Percentiles rank a stretch among this genome's conserved stretches.
These are phyloP conservation scores for Plutella xylostella DNA, from an alignment of 2,888 invertebrate species.

Conservation along the genomic window DNA sequence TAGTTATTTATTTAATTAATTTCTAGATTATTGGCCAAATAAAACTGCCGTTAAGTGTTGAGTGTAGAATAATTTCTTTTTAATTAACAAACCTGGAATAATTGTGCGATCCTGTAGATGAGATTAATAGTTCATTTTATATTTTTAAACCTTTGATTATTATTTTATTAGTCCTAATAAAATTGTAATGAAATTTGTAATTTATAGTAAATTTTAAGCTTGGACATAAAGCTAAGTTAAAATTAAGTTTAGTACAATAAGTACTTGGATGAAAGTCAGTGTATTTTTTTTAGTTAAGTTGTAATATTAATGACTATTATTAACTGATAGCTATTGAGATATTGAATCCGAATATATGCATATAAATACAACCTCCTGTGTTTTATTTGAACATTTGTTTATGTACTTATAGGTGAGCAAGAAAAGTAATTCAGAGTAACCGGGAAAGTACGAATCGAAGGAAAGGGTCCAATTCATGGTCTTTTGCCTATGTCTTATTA, in stretches of 20 bases:
- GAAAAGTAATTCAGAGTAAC: too few species aligned
- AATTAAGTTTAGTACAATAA: constrained; percentile 34
- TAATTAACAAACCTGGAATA: constrained; percentile 8
- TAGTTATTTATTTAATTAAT: constrained; percentile 4
- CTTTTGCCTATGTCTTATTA: too few species aligned
- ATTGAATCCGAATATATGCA: constrained; percentile 68
- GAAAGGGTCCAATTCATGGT: too few species aligned
- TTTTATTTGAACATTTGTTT: constrained; percentile 29
- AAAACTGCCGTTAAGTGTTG: neutral
- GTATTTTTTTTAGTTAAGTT: constrained; percentile 65
- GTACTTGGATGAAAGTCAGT: constrained; percentile 50
- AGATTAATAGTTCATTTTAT: constrained; percentile 45
- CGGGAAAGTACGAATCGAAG: too few species aligned
- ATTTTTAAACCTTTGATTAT: neutral
- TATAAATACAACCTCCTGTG: constrained; percentile 51
- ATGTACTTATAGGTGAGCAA: too few species aligned
- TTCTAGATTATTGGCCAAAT: neutral
- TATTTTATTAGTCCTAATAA: constrained; percentile 20
- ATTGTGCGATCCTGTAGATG: constrained; percentile 20
- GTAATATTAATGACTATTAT: constrained; percentile 39
- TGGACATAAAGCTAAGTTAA: constrained; percentile 63
- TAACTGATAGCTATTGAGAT: constrained; percentile 62
- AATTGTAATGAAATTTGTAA: constrained; percentile 59
- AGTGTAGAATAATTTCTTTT: neutral
- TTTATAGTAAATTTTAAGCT: constrained; percentile 61